Base-by-base conservation (phyloP, 1,140 invertebrate genomes). In the Ips nitidus region DNA sequence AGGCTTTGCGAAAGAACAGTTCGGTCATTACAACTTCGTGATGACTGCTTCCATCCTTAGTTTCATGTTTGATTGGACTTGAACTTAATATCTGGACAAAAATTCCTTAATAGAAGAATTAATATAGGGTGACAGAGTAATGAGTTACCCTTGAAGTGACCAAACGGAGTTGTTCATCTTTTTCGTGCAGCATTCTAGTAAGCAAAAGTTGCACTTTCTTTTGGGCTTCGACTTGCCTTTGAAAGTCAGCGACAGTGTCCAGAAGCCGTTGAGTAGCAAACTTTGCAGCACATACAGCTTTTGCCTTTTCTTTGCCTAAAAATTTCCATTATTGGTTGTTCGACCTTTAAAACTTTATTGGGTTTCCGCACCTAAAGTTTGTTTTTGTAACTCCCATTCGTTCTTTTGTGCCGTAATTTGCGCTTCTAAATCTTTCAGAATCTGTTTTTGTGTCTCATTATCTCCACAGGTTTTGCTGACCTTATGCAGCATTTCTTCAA, bases 201-300 rank as follows among this genome's bases (percentile, higher is more conserved):
- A 76, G 55, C 42, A 74, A 47, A 22, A 53, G 5, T 22, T 76
- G 75, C 2, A 75, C 70, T 66, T 72, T 72, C 43, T 75, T 76
- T 41, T 76, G 74, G 4, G 69, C 60, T 38, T 61, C 63, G 8
- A 72, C 71, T 65, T 76, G 74, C 41, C 67, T 64, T 52, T 75
- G 70, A 41, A 76, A 74, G 67, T 76, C 74, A 6, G 7, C 59
- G 0, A 74, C 67, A 2, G 75, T 76, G 52, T 75, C 72, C 40
- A 74, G 40, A 8, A 76, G 53, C 61, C 74, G 74, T 63, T 76
- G 70, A 7, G 74, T 74, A 5, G 75, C 75, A 36, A 75, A 74
- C 62, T 71, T 72, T 1, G 75, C 75, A 6, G 71, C 73, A 43
- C 70, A 58, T 2, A 73, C 52, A n/a, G 75, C 75, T 64, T 59